Base-by-base conservation (phyloP, 2,797 vertebrate genomes). In the Poliocrania exsul region DNA sequence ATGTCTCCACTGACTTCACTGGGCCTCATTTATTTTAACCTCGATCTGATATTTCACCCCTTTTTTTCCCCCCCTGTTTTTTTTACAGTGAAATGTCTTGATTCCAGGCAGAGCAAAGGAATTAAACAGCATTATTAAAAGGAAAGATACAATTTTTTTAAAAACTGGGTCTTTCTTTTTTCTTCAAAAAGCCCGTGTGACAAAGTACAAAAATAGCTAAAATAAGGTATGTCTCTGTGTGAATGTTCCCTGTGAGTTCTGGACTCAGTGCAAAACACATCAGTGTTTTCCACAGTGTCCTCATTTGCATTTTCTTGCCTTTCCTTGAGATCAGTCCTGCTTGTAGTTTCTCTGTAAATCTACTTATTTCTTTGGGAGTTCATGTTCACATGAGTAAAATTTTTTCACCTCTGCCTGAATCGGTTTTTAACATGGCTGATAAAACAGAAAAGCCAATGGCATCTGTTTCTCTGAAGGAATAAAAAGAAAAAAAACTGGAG, bases 11-110 rank as follows among this genome's bases (percentile, higher is more conserved):
- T 77, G 83, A 64, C 2, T 1, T 91, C 0, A 4, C 49, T 60
- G 46, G 31, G 47, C 37, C 91, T 95, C 70, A 91, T 94, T 95
- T 96, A 85, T 92, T 96, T 88, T 92, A 82, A 95, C 88, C 86
- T 89, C 2, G 12, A 35, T 66, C 83, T 74, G 31, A 18, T 71
- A 31, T 70, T 56, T 93, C 46, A 69, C 61, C 61, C 71, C 8
- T 75, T 29, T 64, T 28, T 67, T 47, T 61, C 11, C 12, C 46
- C 33, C 44, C 6, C 4, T 56, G 10, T 26, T 14, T 69, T 69
- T 49, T 35, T 57, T 33, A 6, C 46, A 61, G 42, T 56, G 56
- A 26, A 81, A 37, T 75, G 28, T 75, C 74, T 75, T 65, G 31
- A 33, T 85, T 71, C 31, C 58, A 50, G 67, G 21, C 57, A 88